These are phyloP conservation scores for Harpagifer antarcticus DNA, from an alignment of 2,797 vertebrate species.

Conservation along the genomic window DNA sequence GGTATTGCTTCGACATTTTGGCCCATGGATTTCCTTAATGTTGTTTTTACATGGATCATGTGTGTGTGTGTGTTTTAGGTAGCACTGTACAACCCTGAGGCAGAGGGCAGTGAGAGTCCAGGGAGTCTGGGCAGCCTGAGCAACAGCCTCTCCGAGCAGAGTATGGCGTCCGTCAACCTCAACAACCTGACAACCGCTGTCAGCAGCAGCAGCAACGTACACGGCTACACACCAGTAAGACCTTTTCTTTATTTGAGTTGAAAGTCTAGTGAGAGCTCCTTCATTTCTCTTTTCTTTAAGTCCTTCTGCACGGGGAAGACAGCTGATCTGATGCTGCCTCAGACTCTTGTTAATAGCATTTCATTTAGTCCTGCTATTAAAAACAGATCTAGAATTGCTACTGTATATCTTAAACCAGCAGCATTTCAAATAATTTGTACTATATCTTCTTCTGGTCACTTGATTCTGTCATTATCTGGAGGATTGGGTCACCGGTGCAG, in stretches of 20 bases:
- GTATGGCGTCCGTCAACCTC: constrained; percentile 91
- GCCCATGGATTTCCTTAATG: constrained; percentile 22
- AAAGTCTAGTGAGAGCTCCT: constrained; percentile 29
- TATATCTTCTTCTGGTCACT: constrained; percentile 18
- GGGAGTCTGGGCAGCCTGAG: constrained; percentile 91
- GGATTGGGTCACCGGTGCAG: constrained; percentile 56
- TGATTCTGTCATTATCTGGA: constrained; percentile 51
- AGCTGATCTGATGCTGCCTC: constrained; percentile 9
- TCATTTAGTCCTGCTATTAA: background rate
- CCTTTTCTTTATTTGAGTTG: constrained; percentile 18
- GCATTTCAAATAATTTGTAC: constrained; percentile 15
- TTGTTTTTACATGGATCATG: constrained; percentile 25
- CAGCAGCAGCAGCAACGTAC: constrained; percentile 81
- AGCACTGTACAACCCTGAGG: constrained; percentile 90
- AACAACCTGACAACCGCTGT: constrained; percentile 91
- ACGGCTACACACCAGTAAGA: constrained; percentile 83
- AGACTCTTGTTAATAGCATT: constrained; percentile 19
- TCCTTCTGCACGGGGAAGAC: constrained; percentile 32
- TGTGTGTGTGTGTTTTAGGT: constrained; percentile 79
- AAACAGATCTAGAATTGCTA: background rate
- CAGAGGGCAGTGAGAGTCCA: constrained; percentile 93
- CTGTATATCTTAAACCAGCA: constrained; percentile 9
- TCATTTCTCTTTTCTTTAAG: constrained; percentile 9
- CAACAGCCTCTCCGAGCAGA: constrained; percentile 94
- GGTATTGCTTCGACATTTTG: constrained; percentile 21